Base-by-base conservation (phyloP, 2,797 vertebrate genomes). In the Ptychobarbus kaznakovi region DNA sequence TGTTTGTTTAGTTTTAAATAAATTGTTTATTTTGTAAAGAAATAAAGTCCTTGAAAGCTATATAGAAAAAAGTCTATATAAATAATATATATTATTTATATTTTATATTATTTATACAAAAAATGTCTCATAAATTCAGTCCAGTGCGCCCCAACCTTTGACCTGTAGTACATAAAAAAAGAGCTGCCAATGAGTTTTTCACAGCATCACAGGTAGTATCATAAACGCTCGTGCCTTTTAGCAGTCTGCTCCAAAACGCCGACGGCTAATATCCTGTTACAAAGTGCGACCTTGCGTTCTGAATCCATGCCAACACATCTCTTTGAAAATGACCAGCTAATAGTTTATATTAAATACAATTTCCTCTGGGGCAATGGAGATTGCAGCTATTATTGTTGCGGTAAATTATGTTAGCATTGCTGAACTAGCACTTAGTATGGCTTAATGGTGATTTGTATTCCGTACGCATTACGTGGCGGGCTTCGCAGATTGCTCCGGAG, bases 341-440 rank as follows among this genome's bases (percentile, higher is more conserved):
- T 82, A 82, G 81, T 32, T 82, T 87, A 77, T 86, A 89, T 90
- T 80, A 83, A 86, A 90, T 88, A n/a, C 82, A 86, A 80, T 89
- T 74, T 80, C 84, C 86, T 86, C 73, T 10, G 72, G 84, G 84
- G 84, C 75, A 61, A 66, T 18, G 32, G 70, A 80, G 66, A 86
- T 80, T 46, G 81, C 16, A 32, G 75, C 80, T 70, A 85, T 89
- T 90, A 89, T 89, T 86, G 82, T 85, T 86, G 86, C 46, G 35
- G 84, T 87, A 90, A 89, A 89, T 89, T 68, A 87, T 70, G 80
- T 90, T 90, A 90, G 75, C 81, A 84, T 88, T 83, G 84, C 75
- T 89, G 74, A 86, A 88, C 86, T 87, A 88, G 89, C 84, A 83
- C 68, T 32, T 77, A 79, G 66, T 82, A 85, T 80, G 78, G 74